A percentile compares a stretch with the other conserved stretches of the same genome.
These are phyloP conservation scores for Paralichthys olivaceus DNA, from an alignment of 2,113 vertebrate genomes.

Conservation along the genomic window DNA sequence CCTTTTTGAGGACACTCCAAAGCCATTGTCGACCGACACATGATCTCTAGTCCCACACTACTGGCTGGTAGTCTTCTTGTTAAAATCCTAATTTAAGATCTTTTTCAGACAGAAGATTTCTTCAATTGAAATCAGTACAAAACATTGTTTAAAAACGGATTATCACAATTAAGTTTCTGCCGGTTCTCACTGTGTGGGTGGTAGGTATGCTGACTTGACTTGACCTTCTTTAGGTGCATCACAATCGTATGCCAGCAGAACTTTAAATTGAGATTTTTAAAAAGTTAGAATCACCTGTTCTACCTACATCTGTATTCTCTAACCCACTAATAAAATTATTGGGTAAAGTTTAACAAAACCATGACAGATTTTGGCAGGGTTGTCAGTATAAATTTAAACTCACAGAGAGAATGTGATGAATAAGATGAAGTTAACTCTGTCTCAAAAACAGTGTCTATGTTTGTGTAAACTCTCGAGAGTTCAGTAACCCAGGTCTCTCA, in stretches of 20 bases:
- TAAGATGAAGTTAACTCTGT: constrained; percentile 1
- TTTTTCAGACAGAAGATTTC: too few species aligned
- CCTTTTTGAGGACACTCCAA: too few species aligned
- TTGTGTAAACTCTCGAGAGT: neutral
- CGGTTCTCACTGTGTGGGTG: constrained; percentile 17
- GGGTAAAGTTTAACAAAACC: constrained; percentile 25
- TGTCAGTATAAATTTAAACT: constrained; percentile 15
- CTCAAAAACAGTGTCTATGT: neutral
- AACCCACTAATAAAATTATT: constrained; percentile 7
- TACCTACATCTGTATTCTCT: constrained; percentile 4
- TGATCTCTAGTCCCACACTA: too few species aligned
- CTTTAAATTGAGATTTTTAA: constrained; percentile 25
- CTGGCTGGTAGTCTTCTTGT: too few species aligned
- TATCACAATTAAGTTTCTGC: neutral
- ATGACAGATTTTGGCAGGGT: neutral
- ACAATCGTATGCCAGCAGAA: constrained; percentile 14
- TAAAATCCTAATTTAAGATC: too few species aligned
- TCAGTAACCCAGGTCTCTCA: constrained; percentile 8
- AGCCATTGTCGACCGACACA: too few species aligned
- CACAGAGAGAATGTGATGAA: constrained; percentile 14
- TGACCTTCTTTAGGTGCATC: constrained; percentile 14
- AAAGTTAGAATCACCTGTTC: constrained; percentile 22
- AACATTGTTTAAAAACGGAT: neutral
- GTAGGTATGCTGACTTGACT: neutral
- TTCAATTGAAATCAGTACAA: neutral